phyloP scores from a whole-genome alignment of 2,888 invertebrate genomes.

The Ernsta delagoae region DNA sequence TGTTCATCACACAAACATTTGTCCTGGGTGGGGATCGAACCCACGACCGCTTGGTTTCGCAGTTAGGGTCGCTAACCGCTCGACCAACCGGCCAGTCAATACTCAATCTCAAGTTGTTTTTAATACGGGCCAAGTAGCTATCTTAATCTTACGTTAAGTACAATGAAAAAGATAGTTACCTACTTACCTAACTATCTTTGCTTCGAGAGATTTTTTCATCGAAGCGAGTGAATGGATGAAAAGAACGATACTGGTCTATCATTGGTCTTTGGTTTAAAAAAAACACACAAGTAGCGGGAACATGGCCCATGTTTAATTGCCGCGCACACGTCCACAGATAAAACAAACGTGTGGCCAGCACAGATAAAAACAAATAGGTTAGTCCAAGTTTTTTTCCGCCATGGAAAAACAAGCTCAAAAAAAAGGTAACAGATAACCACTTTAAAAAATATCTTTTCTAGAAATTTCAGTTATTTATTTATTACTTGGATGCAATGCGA shows the following conservation, averaged over 20 bases:
- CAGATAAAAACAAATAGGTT: conserved; percentile 18
- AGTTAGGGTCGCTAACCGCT: too few relatives aligned
- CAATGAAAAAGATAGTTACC: too few relatives aligned
- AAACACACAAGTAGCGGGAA: conserved; percentile 2
- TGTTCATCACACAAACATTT: too few relatives aligned
- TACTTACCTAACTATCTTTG: too few relatives aligned
- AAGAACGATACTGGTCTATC: neutral
- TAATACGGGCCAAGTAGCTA: too few relatives aligned
- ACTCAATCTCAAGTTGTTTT: too few relatives aligned
- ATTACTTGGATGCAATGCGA: neutral
- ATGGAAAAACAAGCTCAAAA: neutral
- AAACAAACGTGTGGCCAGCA: conserved; percentile 17
- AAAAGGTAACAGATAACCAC: neutral
- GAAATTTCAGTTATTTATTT: too few relatives aligned
- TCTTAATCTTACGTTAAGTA: too few relatives aligned
- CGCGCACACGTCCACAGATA: conserved; percentile 18
- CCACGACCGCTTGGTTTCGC: too few relatives aligned
- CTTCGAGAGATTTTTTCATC: neutral
- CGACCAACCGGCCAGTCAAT: too few relatives aligned
- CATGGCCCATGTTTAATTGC: conserved; percentile 18
- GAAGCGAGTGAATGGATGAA: neutral
- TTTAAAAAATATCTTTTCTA: too few relatives aligned
- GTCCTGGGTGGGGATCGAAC: too few relatives aligned
- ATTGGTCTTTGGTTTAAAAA: neutral
- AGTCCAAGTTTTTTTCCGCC: conserved; percentile 1